A percentile compares a stretch with the other conserved stretches of the same genome.
Conservation (phyloP, 2,888 invertebrate genomes). For the Pachycephus smyrnensis region DNA sequence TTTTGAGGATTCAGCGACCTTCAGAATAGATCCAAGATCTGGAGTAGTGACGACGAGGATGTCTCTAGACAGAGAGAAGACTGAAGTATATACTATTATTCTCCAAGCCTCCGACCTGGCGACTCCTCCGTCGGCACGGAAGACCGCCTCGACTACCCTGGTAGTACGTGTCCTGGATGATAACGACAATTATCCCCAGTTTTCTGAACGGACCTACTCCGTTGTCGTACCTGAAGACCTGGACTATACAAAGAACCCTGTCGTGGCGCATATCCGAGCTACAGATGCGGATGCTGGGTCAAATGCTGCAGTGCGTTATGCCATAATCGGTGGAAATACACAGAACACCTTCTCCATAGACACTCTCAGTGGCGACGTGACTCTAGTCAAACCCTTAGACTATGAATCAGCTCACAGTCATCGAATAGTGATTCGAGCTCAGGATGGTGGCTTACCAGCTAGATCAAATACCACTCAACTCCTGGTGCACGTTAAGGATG, state of each 20-base stretch:
- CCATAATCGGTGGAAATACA: constrained; percentile 95
- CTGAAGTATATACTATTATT: constrained; percentile 85
- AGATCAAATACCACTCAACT: constrained; percentile 95
- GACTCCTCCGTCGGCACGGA: constrained; percentile 80
- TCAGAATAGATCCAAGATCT: constrained; percentile 86
- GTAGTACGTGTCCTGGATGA: constrained; percentile 87
- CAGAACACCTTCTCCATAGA: constrained; percentile 96
- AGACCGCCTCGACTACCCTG: constrained; percentile 86
- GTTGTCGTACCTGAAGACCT: constrained; percentile 91
- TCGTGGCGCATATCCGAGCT: constrained; percentile 87
- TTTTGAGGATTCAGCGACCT: constrained; percentile 81
- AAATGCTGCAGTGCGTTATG: constrained; percentile 93
- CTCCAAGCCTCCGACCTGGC: constrained; percentile 90
- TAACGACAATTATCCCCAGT: constrained; percentile 95
- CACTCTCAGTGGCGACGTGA: constrained; percentile 90
- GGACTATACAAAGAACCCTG: constrained; percentile 85
- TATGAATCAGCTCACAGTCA: constrained; percentile 90
- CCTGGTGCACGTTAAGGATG: constrained; percentile 91
- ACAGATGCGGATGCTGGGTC: constrained; percentile 92
- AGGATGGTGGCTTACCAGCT: constrained; percentile 95
- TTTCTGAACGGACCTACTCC: constrained; percentile 89
- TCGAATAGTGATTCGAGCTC: constrained; percentile 91
- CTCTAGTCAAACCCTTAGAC: constrained; percentile 87
- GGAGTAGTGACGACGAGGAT: constrained; percentile 89
- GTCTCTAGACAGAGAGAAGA: constrained; percentile 87